Evolutionary conservation across 1,140 invertebrate genomes (phyloP), one percentile per base, ranked within the genome.

Genomic region (Sycophaga agraensis): DNA sequence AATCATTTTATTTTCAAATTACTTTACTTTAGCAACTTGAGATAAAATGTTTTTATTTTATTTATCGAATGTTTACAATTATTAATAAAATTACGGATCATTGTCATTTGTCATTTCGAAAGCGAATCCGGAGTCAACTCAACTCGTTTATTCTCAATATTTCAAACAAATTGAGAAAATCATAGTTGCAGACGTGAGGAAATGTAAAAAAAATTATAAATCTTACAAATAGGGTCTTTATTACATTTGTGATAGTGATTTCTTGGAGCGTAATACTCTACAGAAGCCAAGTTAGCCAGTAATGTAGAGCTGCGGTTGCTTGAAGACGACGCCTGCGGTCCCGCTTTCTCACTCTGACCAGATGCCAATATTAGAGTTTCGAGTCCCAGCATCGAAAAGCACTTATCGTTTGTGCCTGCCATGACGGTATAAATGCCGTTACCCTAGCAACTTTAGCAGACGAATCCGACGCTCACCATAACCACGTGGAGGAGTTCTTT

Each of bases 401-500:
- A n/a, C 21, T 28, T 22, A 19, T 43, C 53, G 19, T 39, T 19
- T 61, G 67, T 63, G 57, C 28, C 50, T 66, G 58, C 50, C 62
- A 66, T 64, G 62, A 66, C 65, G 67, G 65, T 59, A 64, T 59
- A 9, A 31, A 61, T 42, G 53, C 61, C 57, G 35, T 51, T 8
- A 59, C 31, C 65, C 57, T n/a, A 64, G 49, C 45, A 45, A 55
- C 62, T 59, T 43, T 21, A 54, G 46, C 61, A 22, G 59, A 66
- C 14, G 28, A 53, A 26, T 66, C 59, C 49, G 56, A 63, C 63
- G 65, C 65, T 39, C 58, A 35, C 65, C 62, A 53, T 60, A 53
- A 67, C 57, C 66, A 26, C 66, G 60, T 19, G 66, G 60, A 68
- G 64, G 64, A n/a, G n/a, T n/a, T n/a, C n/a, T n/a, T n/a, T 68